Conservation (phyloP, 1,140 invertebrate species). For the Ylistrum balloti region DNA sequence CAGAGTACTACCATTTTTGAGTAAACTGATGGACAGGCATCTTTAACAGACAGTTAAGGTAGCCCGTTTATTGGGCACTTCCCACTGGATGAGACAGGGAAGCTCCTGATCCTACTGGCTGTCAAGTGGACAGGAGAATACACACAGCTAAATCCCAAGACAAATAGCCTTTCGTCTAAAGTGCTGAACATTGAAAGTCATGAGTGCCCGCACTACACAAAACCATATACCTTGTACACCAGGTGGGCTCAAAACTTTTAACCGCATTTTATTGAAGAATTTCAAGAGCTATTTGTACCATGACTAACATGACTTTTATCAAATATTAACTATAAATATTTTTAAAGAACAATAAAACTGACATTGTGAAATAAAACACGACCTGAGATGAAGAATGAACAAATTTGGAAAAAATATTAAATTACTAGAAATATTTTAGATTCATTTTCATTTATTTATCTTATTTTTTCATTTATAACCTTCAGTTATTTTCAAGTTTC, state of each 20-base stretch:
- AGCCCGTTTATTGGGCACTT: background rate
- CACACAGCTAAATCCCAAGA: slow-evolving; percentile 18
- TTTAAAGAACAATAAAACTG: background rate
- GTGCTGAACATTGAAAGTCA: background rate
- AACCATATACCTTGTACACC: background rate
- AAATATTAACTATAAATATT: background rate
- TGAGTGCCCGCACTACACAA: background rate
- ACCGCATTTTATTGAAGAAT: background rate
- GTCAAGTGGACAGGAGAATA: background rate
- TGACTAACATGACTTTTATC: background rate
- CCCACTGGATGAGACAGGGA: background rate
- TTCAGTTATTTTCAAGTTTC: too few species aligned
- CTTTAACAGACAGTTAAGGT: background rate
- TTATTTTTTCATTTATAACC: too few species aligned
- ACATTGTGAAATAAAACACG: background rate
- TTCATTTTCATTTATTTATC: too few species aligned
- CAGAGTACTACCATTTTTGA: too few species aligned
- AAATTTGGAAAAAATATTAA: background rate
- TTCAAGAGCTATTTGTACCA: background rate
- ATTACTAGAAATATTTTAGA: background rate
- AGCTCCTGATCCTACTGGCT: background rate
- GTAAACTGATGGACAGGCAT: background rate
- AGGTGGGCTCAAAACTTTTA: background rate
- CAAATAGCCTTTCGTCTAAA: background rate
- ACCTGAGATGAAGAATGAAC: too few species aligned